Conservation (phyloP, 2,888 invertebrate species). For the Trissolcus japonicus region DNA sequence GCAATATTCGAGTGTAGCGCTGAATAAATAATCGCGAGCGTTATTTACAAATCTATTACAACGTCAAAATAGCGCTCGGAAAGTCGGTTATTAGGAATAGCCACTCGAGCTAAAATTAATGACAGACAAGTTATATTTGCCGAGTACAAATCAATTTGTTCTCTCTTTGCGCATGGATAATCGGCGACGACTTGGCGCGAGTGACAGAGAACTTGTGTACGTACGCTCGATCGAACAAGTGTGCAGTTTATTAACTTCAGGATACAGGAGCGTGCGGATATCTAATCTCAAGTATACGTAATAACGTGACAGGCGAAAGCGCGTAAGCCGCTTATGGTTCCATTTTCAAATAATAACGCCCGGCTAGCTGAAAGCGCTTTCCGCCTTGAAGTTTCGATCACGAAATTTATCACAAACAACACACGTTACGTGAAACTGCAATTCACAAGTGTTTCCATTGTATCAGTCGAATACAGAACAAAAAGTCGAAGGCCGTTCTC, state of each 20-base stretch:
- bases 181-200: background rate
- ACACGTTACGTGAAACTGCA: background rate
- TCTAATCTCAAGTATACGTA: slow-evolving; percentile 17
- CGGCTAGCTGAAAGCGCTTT: background rate
- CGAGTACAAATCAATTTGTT: slow-evolving; percentile 7
- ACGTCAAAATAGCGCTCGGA: slow-evolving; percentile 4
- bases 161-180: slow-evolving; percentile 2
- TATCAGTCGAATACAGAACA: background rate
- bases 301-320: slow-evolving; percentile 6
- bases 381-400: background rate
- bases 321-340: slow-evolving; percentile 12
- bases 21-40: background rate
- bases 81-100: slow-evolving; percentile 1
- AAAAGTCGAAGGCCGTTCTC: slow-evolving; percentile 9
- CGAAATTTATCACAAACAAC: background rate
- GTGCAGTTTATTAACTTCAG: slow-evolving; percentile 9
- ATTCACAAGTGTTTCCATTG: background rate
- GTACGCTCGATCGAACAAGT: slow-evolving; percentile 3
- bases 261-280: background rate
- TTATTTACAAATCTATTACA: slow-evolving; percentile 12
- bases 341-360: slow-evolving; percentile 9
- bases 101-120: slow-evolving; percentile 1
- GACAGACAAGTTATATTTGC: slow-evolving; percentile 6
- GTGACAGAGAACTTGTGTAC: too few relatives aligned
- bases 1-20: background rate